phyloP scores from a whole-genome alignment of 1,140 invertebrate genomes.

The Caenorhabditis remanei region DNA sequence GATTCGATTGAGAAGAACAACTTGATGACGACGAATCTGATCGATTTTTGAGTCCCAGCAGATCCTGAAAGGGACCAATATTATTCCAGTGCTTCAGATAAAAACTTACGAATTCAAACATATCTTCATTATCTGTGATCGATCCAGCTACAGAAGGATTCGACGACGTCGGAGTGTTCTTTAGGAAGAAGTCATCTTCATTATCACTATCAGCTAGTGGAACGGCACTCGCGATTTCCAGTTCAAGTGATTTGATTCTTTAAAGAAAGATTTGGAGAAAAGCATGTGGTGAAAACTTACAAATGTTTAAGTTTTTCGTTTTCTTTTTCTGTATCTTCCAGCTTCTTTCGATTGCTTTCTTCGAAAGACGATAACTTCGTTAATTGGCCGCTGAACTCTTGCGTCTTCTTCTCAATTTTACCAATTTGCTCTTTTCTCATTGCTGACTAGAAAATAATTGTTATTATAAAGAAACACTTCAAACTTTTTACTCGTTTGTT shows the following conservation, averaged over 20 bases:
- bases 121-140: not conserved
- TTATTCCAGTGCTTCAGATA: not conserved
- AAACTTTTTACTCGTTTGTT: not conserved
- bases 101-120: constrained; percentile 7
- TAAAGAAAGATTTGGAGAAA: too few relatives aligned
- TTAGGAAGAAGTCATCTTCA: constrained; percentile 27
- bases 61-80: constrained; percentile 5
- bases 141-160: constrained; percentile 2
- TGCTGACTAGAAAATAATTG: not conserved
- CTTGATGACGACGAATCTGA: constrained; percentile 27
- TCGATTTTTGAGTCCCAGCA: constrained; percentile 25
- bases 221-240: not conserved
- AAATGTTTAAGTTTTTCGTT: constrained; percentile 15
- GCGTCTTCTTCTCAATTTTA: not conserved
- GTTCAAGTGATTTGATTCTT: not conserved
- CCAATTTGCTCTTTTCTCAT: constrained; percentile 18
- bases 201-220: not conserved
- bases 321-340: not conserved
- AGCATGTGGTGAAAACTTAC: not conserved
- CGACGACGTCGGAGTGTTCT: not conserved
- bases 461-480: too few relatives aligned
- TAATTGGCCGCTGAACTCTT: not conserved
- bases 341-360: constrained; percentile 14
- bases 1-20: constrained; percentile 39
- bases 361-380: not conserved